A percentile compares a stretch with the other conserved stretches of the same genome.
Conservation (phyloP, 2,113 vertebrate species). For the Cheirogaleus medius region DNA sequence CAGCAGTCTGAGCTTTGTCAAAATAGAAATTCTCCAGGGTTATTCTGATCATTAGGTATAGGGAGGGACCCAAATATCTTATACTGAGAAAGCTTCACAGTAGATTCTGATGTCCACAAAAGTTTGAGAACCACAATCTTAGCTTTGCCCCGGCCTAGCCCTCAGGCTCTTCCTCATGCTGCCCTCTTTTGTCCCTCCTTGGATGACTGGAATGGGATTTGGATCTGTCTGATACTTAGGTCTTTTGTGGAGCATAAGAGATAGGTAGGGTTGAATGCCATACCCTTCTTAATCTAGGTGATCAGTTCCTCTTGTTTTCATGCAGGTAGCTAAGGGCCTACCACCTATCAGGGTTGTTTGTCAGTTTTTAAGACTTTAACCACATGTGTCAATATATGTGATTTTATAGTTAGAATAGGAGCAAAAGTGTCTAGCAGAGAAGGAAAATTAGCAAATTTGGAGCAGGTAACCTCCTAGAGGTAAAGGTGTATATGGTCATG, state of each 20-base stretch:
- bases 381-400: not conserved
- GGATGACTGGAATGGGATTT: not conserved
- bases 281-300: not conserved
- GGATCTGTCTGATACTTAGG: not conserved
- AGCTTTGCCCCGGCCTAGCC: not conserved
- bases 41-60: not conserved
- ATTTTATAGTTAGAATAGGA: constrained; percentile 28
- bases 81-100: not conserved
- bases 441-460: constrained; percentile 20
- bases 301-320: constrained; percentile 13
- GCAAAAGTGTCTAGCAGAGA: not conserved
- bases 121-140: not conserved
- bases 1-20: constrained; percentile 39
- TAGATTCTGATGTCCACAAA: not conserved
- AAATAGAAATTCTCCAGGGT: not conserved
- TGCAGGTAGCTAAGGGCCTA: not conserved
- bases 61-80: not conserved
- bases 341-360: not conserved
- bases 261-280: not conserved
- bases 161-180: not conserved
- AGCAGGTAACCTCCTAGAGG: not conserved
- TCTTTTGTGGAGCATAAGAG: constrained; percentile 21
- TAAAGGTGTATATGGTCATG: not conserved
- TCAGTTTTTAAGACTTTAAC: constrained; percentile 27
- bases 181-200: not conserved